These are phyloP conservation scores for Drosophila punjabiensis DNA, from an alignment of 1,140 invertebrate genomes.

Conservation along the genomic window DNA sequence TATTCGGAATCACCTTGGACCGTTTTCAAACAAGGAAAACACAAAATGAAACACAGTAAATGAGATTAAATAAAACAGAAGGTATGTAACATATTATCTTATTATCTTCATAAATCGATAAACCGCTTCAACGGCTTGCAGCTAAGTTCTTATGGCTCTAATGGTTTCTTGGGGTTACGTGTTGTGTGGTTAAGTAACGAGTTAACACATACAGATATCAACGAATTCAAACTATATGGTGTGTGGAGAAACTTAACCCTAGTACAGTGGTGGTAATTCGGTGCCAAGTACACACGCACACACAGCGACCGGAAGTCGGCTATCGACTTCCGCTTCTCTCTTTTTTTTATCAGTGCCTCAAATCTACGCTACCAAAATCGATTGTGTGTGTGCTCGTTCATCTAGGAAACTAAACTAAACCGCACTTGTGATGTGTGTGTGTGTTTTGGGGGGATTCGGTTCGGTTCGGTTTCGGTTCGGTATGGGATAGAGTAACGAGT, in stretches of 20 bases:
- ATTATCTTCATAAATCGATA: slow-evolving; percentile 61
- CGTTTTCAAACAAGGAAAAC: slow-evolving; percentile 32
- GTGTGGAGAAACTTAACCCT: slow-evolving; percentile 24
- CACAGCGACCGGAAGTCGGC: slow-evolving; percentile 48
- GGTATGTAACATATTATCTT: slow-evolving; percentile 27
- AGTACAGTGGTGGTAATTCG: slow-evolving; percentile 20
- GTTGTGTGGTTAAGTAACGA: slow-evolving; percentile 43
- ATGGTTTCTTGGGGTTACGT: slow-evolving; percentile 82
- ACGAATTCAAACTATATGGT: slow-evolving; percentile 23
- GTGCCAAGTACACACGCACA: slow-evolving; percentile 62
- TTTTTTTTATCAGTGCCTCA: slow-evolving; percentile 30
- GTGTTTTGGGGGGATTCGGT: slow-evolving; percentile 32
- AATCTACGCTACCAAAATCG: slow-evolving; percentile 28
- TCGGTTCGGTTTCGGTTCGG: slow-evolving; percentile 31
- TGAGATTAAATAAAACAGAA: slow-evolving; percentile 38
- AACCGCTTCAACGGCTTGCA: slow-evolving; percentile 59
- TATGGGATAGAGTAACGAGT: slow-evolving; percentile 44
- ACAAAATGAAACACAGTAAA: slow-evolving; percentile 38
- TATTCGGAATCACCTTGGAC: slow-evolving; percentile 21
- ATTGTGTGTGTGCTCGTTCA: slow-evolving; percentile 15
- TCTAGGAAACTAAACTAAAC: slow-evolving; percentile 38
- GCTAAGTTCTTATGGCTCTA: slow-evolving; percentile 61
- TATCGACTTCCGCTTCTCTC: slow-evolving; percentile 27
- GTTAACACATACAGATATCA: slow-evolving; percentile 29
- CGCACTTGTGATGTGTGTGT: slow-evolving; percentile 26